Evolutionary conservation across 2,888 invertebrate species (phyloP).

Genomic region (Quadroppia sp.): DNA sequence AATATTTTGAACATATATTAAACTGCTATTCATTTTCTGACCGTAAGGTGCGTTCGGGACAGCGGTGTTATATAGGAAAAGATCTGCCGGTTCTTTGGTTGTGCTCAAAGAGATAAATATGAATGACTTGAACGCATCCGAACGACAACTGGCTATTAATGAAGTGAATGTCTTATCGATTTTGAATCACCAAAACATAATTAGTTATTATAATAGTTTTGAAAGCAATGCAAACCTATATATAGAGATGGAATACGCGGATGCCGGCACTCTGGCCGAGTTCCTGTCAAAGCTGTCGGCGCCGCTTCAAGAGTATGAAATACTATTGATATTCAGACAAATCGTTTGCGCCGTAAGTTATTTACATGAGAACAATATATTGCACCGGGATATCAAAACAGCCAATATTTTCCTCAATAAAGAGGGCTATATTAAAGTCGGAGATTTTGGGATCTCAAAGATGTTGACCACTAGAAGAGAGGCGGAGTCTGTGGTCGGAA

Average conservation of each 20-base stretch:
- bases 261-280: slow-evolving; percentile 66
- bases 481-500: slow-evolving; percentile 67
- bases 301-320: slow-evolving; percentile 61
- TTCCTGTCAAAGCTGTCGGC: slow-evolving; percentile 59
- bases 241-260: slow-evolving; percentile 75
- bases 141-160: slow-evolving; percentile 65
- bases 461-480: slow-evolving; percentile 63
- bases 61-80: slow-evolving; percentile 64
- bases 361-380: slow-evolving; percentile 65
- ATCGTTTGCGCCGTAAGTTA: slow-evolving; percentile 66
- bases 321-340: slow-evolving; percentile 64
- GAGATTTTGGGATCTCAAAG: slow-evolving; percentile 72
- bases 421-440: slow-evolving; percentile 64
- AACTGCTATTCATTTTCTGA: background rate
- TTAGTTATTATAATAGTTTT: slow-evolving; percentile 69
- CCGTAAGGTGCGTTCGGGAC: slow-evolving; percentile 64
- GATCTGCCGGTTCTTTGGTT: slow-evolving; percentile 62
- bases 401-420: slow-evolving; percentile 69
- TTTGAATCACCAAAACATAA: slow-evolving; percentile 69
- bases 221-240: slow-evolving; percentile 66
- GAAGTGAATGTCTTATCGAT: slow-evolving; percentile 60
- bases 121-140: slow-evolving; percentile 63
- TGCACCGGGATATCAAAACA: slow-evolving; percentile 65
- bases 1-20: background rate
- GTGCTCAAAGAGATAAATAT: slow-evolving; percentile 71